Conservation (phyloP, 2,113 vertebrate species). For the Anarrhichthys ocellatus region DNA sequence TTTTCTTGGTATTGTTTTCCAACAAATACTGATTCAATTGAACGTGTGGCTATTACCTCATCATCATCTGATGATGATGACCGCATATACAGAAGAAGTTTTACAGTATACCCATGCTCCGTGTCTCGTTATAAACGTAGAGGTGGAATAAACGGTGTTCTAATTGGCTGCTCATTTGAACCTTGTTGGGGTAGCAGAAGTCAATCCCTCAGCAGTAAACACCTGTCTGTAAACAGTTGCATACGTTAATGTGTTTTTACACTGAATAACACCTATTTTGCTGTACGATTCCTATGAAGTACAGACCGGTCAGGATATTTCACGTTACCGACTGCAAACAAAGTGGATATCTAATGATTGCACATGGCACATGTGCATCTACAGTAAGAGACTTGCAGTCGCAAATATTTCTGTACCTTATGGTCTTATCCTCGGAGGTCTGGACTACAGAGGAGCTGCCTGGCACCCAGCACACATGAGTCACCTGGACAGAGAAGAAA, state of each 20-base stretch:
- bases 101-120: not conserved
- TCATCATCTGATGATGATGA: not conserved
- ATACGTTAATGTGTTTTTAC: not conserved
- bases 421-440: slow-evolving; percentile 94
- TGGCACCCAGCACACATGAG: slow-evolving; percentile 96
- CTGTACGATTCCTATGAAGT: not conserved
- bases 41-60: not conserved
- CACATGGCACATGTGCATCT: slow-evolving; percentile 1
- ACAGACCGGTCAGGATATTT: slow-evolving; percentile 1
- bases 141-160: not conserved
- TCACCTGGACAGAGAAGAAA: slow-evolving; percentile 85
- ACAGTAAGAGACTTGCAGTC: not conserved
- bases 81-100: not conserved
- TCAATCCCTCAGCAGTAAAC: slow-evolving; percentile 9
- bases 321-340: slow-evolving; percentile 1
- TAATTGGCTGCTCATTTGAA: not conserved
- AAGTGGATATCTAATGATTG: not conserved
- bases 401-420: slow-evolving; percentile 83
- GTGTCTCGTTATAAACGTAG: not conserved
- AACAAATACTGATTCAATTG: not conserved
- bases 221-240: not conserved
- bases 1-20: not conserved
- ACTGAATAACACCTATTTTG: not conserved
- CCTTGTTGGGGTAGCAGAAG: not conserved
- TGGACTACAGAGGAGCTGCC: slow-evolving; percentile 88